phyloP scores from a whole-genome alignment of 2,113 vertebrate genomes.

The Crotophaga sulcirostris region DNA sequence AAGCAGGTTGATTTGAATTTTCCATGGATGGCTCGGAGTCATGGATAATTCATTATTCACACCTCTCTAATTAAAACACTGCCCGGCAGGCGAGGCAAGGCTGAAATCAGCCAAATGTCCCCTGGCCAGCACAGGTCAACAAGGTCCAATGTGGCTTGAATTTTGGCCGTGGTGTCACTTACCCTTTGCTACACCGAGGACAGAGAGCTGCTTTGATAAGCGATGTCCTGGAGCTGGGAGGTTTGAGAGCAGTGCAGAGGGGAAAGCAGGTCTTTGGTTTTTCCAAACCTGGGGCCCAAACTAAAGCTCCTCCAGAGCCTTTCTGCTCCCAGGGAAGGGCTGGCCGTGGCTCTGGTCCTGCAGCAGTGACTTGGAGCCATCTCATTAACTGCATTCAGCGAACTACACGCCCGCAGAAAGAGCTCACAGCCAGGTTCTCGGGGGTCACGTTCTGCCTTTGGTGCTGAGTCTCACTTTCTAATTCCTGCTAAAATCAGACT shows the following conservation, averaged over 20 bases:
- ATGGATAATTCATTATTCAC: conserved; percentile 72
- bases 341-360: fast-evolving
- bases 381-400: not conserved
- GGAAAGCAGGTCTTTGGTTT: not conserved
- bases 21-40: conserved; percentile 55
- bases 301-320: not conserved
- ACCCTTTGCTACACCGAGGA: not conserved
- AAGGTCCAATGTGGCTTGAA: conserved; percentile 1
- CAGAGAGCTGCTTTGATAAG: not conserved
- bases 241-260: not conserved
- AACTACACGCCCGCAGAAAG: not conserved
- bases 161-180: not conserved
- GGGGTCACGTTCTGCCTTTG: not conserved
- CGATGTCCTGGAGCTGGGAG: not conserved
- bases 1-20: conserved; percentile 69
- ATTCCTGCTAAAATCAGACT: not conserved
- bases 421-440: not conserved
- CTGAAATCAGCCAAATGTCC: conserved; percentile 23
- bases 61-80: conserved; percentile 64
- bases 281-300: not conserved
- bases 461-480: fast-evolving
- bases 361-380: fast-evolving
- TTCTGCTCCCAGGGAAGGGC: not conserved
- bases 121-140: not conserved
- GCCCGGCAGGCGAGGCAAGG: conserved; percentile 12